Evolutionary conservation across 2,113 vertebrate species (phyloP).

Genomic region (Tachysurus vachellii): DNA sequence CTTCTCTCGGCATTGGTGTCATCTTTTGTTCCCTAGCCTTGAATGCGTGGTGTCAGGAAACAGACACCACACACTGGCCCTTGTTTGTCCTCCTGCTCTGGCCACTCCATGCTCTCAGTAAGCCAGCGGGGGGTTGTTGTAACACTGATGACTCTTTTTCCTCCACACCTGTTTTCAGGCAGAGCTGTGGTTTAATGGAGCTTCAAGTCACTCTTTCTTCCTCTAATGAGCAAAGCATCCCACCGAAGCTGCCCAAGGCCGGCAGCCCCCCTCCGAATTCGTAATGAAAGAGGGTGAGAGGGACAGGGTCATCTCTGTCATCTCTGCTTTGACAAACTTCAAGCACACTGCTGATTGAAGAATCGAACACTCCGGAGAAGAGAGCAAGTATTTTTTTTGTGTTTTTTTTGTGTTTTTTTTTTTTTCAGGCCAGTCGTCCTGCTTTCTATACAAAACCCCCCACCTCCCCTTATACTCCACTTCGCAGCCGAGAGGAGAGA

Average conservation of each 20-base stretch:
- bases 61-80: conserved; percentile 42
- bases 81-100: conserved; percentile 53
- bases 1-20: conserved; percentile 8
- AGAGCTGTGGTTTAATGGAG: conserved; percentile 66
- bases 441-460: conserved; percentile 54
- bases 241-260: conserved; percentile 61
- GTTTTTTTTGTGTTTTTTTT: conserved; percentile 16
- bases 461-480: conserved; percentile 7
- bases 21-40: conserved; percentile 51
- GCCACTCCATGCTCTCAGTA: conserved; percentile 35
- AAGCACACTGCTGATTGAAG: conserved; percentile 62
- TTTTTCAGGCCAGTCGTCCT: conserved; percentile 60
- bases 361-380: conserved; percentile 65
- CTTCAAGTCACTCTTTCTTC: conserved; percentile 58
- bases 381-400: conserved; percentile 25
- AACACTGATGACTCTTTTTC: conserved; percentile 21
- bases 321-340: conserved; percentile 71
- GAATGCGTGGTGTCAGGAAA: conserved; percentile 53
- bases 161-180: conserved; percentile 46
- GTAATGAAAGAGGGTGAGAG: conserved; percentile 56
- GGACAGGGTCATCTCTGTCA: conserved; percentile 64
- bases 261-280: conserved; percentile 59
- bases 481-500: conserved; percentile 55
- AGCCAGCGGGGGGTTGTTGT: conserved; percentile 34
- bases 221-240: conserved; percentile 77